These are phyloP conservation scores for Myathropa florea DNA, from an alignment of 2,888 invertebrate genomes.

Conservation along the genomic window DNA sequence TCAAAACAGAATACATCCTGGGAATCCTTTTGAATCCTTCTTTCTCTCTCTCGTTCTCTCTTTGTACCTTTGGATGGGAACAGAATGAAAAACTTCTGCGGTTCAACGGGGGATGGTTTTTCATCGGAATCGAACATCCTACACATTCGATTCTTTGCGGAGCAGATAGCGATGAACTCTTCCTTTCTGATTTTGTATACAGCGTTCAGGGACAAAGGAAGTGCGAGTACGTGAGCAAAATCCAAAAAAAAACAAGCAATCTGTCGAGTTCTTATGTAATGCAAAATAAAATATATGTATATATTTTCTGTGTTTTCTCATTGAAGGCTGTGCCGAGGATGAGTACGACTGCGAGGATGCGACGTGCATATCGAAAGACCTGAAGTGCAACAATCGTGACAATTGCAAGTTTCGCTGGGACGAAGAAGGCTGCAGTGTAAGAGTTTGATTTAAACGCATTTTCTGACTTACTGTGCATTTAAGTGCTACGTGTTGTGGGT, in stretches of 20 bases:
- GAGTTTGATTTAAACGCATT: conserved; percentile 67
- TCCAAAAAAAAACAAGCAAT: background rate
- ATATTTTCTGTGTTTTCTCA: background rate
- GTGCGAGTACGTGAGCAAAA: conserved; percentile 77
- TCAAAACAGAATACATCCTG: conserved; percentile 1
- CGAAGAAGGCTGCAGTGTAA: conserved; percentile 83
- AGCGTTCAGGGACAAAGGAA: conserved; percentile 85
- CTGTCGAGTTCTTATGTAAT: background rate
- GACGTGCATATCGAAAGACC: conserved; percentile 87
- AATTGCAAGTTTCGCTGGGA: conserved; percentile 93
- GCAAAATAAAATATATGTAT: too few relatives aligned
- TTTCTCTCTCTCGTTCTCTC: background rate
- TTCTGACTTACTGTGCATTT: background rate
- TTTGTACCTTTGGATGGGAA: background rate
- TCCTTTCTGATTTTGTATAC: conserved; percentile 88
- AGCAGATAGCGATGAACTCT: conserved; percentile 84
- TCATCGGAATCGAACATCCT: conserved; percentile 86
- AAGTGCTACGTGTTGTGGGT: background rate
- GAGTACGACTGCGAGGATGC: conserved; percentile 94
- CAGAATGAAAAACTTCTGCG: conserved; percentile 89
- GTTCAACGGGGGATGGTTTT: conserved; percentile 91
- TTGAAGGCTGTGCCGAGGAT: conserved; percentile 81
- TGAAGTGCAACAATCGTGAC: conserved; percentile 87
- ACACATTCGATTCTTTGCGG: conserved; percentile 88
- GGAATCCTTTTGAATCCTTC: background rate